phyloP scores from a whole-genome alignment of 2,797 vertebrate genomes.

The Masticophis lateralis region DNA sequence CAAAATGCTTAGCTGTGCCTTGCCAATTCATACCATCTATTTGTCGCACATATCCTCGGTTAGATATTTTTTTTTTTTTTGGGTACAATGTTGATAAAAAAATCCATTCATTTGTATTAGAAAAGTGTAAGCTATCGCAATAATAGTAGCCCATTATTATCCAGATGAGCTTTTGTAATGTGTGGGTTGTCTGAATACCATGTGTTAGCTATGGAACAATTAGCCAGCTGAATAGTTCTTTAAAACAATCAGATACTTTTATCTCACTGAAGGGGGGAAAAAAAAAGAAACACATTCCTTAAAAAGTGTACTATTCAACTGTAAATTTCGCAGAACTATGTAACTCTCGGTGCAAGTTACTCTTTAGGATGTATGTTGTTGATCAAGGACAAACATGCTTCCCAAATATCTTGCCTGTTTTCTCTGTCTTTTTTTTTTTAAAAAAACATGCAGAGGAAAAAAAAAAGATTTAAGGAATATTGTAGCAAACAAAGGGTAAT shows the following conservation, averaged over 20 bases:
- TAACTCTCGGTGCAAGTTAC: constrained; percentile 61
- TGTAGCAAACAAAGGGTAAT: constrained; percentile 99
- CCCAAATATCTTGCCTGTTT: constrained; percentile 74
- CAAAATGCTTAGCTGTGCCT: constrained; percentile 81
- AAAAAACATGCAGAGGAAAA: constrained; percentile 41
- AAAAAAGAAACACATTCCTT: constrained; percentile 77
- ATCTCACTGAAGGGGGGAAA: constrained; percentile 67
- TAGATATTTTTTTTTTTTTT: constrained; percentile 68
- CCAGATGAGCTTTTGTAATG: constrained; percentile 87
- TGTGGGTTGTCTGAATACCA: constrained; percentile 87
- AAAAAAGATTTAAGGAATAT: constrained; percentile 86
- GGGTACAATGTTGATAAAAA: constrained; percentile 73
- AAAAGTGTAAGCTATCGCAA: constrained; percentile 82
- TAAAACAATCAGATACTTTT: constrained; percentile 90
- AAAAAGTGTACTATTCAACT: constrained; percentile 74
- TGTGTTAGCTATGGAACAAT: constrained; percentile 88
- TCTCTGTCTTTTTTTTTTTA: neutral
- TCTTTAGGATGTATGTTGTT: constrained; percentile 79
- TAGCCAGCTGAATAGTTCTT: constrained; percentile 88
- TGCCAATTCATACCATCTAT: constrained; percentile 85
- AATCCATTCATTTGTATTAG: constrained; percentile 86
- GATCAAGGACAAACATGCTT: constrained; percentile 88
- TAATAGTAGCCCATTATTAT: constrained; percentile 84
- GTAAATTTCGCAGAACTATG: constrained; percentile 69
- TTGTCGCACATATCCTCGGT: constrained; percentile 83